phyloP scores from a whole-genome alignment of 2,888 invertebrate genomes.

The Drosophila neotestacea region DNA sequence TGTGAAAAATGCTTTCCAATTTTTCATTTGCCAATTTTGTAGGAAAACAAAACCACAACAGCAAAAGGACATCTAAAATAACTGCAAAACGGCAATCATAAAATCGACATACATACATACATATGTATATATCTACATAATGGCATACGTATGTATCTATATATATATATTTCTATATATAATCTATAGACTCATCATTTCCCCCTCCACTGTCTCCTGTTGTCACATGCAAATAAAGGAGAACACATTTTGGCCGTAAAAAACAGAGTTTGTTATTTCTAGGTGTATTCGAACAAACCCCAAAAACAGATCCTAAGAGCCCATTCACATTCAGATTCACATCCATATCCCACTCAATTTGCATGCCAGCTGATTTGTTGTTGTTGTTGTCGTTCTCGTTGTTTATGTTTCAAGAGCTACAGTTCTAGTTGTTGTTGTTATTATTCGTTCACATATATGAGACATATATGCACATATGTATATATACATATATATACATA shows the following conservation, averaged over 20 bases:
- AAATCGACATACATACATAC: slow-evolving; percentile 29
- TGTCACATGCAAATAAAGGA: slow-evolving; percentile 1
- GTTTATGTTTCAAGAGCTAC: slow-evolving; percentile 16
- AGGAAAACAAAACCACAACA: slow-evolving; percentile 36
- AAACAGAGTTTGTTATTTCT: slow-evolving; percentile 46
- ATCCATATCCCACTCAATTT: slow-evolving; percentile 57
- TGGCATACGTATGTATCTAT: slow-evolving; percentile 11
- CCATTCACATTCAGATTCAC: slow-evolving; percentile 29
- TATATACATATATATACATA: slow-evolving; percentile 20
- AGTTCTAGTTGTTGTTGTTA: slow-evolving; percentile 26
- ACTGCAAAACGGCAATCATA: slow-evolving; percentile 55
- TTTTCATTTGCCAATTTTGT: slow-evolving; percentile 60
- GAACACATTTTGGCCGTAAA: slow-evolving; percentile 20
- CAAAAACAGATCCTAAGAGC: slow-evolving; percentile 40
- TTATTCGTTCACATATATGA: background rate
- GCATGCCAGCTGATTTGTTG: slow-evolving; percentile 61
- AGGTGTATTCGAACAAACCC: slow-evolving; percentile 26
- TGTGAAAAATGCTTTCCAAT: slow-evolving; percentile 60
- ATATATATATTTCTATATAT: slow-evolving; percentile 2
- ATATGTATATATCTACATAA: slow-evolving; percentile 1
- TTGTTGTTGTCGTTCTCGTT: slow-evolving; percentile 11
- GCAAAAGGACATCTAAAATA: slow-evolving; percentile 39
- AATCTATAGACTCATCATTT: slow-evolving; percentile 24
- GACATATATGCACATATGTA: background rate
- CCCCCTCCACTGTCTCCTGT: background rate